Conservation (phyloP, 1,140 invertebrate species). For the Varroa destructor region DNA sequence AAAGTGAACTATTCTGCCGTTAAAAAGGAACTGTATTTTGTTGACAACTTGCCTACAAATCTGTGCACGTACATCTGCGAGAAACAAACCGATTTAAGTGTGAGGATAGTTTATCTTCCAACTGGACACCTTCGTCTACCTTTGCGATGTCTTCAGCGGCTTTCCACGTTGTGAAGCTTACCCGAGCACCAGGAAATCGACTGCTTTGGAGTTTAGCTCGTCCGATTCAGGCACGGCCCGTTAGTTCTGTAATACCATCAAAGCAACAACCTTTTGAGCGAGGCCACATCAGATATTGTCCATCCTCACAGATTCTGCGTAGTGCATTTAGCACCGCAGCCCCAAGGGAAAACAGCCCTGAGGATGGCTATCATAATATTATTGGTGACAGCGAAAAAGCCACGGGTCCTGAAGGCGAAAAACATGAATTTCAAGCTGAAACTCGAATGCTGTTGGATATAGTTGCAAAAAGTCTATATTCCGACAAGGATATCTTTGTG, state of each 20-base stretch:
- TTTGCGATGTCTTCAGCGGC: conserved; percentile 1
- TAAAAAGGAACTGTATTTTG: no score
- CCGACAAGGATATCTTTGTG: conserved; percentile 93
- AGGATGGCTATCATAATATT: conserved; percentile 38
- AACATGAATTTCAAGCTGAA: conserved; percentile 78
- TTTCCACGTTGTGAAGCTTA: conserved; percentile 15
- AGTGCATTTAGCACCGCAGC: not conserved
- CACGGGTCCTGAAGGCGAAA: conserved; percentile 39
- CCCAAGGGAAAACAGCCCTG: conserved; percentile 18
- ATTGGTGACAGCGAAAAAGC: conserved; percentile 39
- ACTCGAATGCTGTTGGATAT: conserved; percentile 88
- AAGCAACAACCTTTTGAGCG: no score
- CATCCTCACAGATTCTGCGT: not conserved
- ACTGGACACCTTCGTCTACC: no score
- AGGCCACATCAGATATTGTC: no score
- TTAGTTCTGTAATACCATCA: no score
- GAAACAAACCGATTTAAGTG: no score
- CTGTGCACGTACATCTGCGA: no score
- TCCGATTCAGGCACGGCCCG: not conserved
- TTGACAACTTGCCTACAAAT: no score
- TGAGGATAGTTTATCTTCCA: no score
- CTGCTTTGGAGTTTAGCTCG: conserved; percentile 17
- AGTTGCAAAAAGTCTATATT: conserved; percentile 90
- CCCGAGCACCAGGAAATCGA: not conserved
- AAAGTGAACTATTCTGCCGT: no score